Conservation (phyloP, 2,888 invertebrate species). For the Heteromyza rotundicornis region DNA sequence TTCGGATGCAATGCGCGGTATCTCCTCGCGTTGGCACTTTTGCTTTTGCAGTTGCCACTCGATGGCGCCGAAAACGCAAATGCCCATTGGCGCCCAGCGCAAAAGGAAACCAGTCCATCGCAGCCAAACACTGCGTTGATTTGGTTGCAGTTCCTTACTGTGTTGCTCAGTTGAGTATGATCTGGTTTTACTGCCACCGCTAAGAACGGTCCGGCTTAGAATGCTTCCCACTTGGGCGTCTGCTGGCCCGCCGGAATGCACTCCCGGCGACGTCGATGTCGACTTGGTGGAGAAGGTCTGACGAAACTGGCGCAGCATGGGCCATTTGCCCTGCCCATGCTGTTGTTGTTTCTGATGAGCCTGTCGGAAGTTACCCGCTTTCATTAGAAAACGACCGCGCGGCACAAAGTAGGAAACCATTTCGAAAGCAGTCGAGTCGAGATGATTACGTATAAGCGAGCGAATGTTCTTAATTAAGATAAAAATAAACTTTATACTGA, state of each 20-base stretch:
- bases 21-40: constrained; percentile 41
- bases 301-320: constrained; percentile 42
- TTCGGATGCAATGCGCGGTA: constrained; percentile 55
- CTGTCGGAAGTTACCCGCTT: constrained; percentile 53
- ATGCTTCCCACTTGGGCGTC: neutral
- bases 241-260: too few relatives aligned
- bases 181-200: neutral
- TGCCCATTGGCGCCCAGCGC: constrained; percentile 72
- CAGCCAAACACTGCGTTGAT: constrained; percentile 64
- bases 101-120: constrained; percentile 71
- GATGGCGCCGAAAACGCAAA: constrained; percentile 68
- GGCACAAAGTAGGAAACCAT: constrained; percentile 61
- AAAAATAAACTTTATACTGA: too few relatives aligned
- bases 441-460: neutral
- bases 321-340: constrained; percentile 45
- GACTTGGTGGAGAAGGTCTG: constrained; percentile 40
- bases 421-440: neutral
- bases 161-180: neutral
- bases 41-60: constrained; percentile 64
- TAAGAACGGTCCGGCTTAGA: neutral
- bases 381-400: constrained; percentile 54
- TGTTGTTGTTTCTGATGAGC: constrained; percentile 36
- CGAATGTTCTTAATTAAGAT: too few relatives aligned
- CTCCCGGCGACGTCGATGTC: neutral
- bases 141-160: constrained; percentile 27